phyloP scores from a whole-genome alignment of 2,888 invertebrate genomes.

The Sphinx pinastri region DNA sequence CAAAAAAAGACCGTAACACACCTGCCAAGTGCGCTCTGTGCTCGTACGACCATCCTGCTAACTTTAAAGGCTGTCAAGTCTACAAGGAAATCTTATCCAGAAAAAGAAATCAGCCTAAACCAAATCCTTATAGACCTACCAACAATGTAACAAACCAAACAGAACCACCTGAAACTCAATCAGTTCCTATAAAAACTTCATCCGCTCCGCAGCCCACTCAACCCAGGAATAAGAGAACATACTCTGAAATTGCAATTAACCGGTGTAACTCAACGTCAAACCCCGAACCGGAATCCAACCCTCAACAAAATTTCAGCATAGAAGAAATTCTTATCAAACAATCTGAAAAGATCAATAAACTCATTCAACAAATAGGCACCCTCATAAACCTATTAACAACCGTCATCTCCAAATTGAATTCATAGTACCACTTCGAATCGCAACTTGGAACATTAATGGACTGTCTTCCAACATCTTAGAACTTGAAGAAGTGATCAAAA shows the following conservation, averaged over 20 bases:
- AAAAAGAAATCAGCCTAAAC: conserved; percentile 1
- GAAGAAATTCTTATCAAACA: conserved; percentile 33
- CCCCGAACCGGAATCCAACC: neutral
- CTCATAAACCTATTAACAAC: conserved; percentile 23
- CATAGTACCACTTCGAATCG: neutral
- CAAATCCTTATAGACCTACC: neutral
- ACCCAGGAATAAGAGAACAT: neutral
- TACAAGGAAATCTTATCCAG: conserved; percentile 32
- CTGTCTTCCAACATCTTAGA: neutral
- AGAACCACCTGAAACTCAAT: neutral
- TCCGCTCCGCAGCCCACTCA: neutral
- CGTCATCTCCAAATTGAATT: neutral
- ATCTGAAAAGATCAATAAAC: conserved; percentile 35
- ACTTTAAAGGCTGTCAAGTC: neutral
- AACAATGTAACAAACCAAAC: conserved; percentile 6
- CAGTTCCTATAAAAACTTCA: neutral
- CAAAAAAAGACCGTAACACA: conserved; percentile 34
- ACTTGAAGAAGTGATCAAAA: neutral
- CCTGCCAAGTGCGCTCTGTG: conserved; percentile 37
- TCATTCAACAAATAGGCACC: conserved; percentile 33
- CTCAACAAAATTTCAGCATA: conserved; percentile 21
- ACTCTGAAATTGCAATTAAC: neutral
- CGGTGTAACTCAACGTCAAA: neutral
- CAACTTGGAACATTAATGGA: conserved; percentile 8
- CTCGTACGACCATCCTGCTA: conserved; percentile 27